phyloP scores from a whole-genome alignment of 2,888 invertebrate species.

The Drosophila paramelanica region DNA sequence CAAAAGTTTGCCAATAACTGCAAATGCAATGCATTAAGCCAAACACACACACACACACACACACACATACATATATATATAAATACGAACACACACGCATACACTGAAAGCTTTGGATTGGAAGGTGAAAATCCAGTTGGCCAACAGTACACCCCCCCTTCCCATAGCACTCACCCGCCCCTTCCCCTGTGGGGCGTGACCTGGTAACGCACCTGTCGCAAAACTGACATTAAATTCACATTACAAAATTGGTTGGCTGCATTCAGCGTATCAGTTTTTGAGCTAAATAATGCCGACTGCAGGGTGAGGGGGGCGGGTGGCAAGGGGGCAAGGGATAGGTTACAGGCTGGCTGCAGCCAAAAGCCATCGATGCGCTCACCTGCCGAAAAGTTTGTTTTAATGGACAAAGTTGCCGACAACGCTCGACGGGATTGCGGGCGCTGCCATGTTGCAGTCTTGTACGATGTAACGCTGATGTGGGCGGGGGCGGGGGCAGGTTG shows the following conservation, averaged over 20 bases:
- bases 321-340: neutral
- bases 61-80: slow-evolving; percentile 3
- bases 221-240: slow-evolving; percentile 78
- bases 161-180: neutral
- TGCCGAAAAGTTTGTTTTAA: slow-evolving; percentile 76
- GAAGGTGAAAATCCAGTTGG: slow-evolving; percentile 41
- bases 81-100: neutral
- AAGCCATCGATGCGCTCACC: slow-evolving; percentile 77
- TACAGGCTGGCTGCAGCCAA: slow-evolving; percentile 29
- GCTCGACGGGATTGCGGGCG: slow-evolving; percentile 60
- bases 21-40: slow-evolving; percentile 75
- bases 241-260: slow-evolving; percentile 77
- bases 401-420: slow-evolving; percentile 71
- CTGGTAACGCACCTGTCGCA: slow-evolving; percentile 74
- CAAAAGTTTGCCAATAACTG: slow-evolving; percentile 74
- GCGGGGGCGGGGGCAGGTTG: neutral
- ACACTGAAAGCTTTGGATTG: slow-evolving; percentile 44
- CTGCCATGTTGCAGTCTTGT: slow-evolving; percentile 33
- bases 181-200: slow-evolving; percentile 2
- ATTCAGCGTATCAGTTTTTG: slow-evolving; percentile 74
- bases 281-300: slow-evolving; percentile 53
- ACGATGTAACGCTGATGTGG: neutral
- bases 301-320: neutral
- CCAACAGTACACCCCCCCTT: slow-evolving; percentile 23
- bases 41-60: slow-evolving; percentile 20